Conservation (phyloP, 2,797 vertebrate genomes). For the Neosilurus mollespiculum region DNA sequence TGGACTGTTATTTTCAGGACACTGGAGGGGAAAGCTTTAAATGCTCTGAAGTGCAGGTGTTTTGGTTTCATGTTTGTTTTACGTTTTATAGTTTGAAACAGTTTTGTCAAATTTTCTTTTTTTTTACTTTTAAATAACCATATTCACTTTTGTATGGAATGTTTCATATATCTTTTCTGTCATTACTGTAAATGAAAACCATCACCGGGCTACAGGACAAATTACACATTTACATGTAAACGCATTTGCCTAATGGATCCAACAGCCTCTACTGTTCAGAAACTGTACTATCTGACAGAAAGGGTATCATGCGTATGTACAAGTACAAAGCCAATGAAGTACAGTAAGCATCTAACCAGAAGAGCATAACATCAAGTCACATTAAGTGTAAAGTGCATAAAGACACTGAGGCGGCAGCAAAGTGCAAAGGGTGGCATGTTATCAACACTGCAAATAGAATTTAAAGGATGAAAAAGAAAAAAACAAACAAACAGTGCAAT, state of each 20-base stretch:
- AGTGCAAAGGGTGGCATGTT: neutral
- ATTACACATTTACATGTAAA: conserved; percentile 4
- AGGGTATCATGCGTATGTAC: neutral
- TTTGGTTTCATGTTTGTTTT: neutral
- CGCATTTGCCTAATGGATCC: neutral
- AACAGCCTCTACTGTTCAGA: neutral
- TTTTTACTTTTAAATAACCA: neutral
- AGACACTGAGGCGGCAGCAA: neutral
- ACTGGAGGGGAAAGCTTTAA: neutral
- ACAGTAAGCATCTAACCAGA: neutral
- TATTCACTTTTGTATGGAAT: neutral
- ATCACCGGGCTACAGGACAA: conserved; percentile 5
- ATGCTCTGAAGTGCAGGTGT: neutral
- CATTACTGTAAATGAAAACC: conserved; percentile 5
- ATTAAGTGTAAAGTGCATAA: neutral
- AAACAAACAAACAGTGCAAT: neutral
- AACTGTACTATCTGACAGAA: neutral
- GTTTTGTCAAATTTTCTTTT: neutral
- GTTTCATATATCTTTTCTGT: neutral
- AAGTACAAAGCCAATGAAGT: neutral
- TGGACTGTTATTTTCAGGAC: conserved; percentile 37
- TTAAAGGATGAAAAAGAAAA: neutral
- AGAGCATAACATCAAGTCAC: neutral
- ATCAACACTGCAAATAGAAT: neutral
- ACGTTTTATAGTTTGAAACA: neutral